Percentiles rank a stretch among this genome's conserved stretches.
These are phyloP conservation scores for Lasioglossum lativentre DNA, from an alignment of 2,888 invertebrate genomes.

Conservation along the genomic window DNA sequence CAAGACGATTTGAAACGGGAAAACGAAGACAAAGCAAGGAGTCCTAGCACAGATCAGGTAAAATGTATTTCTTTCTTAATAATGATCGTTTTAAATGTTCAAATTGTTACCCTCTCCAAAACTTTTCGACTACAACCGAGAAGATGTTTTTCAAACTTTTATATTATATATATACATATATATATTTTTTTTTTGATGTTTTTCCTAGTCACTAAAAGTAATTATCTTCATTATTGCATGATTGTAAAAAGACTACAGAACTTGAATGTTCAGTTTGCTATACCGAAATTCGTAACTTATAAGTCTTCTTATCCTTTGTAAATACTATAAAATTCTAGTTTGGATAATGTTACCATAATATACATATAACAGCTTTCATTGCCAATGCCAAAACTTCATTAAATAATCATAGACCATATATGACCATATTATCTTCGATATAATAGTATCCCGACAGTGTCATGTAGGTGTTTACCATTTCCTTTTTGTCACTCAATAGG, in stretches of 20 bases:
- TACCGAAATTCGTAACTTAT: constrained; percentile 27
- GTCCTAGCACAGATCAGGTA: constrained; percentile 97
- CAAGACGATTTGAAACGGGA: constrained; percentile 82
- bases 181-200: constrained; percentile 33
- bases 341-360: constrained; percentile 34
- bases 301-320: constrained; percentile 40
- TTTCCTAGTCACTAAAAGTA: constrained; percentile 55
- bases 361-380: constrained; percentile 42
- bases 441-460: constrained; percentile 4
- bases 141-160: constrained; percentile 57
- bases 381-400: constrained; percentile 23
- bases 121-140: constrained; percentile 51
- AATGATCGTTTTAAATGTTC: constrained; percentile 40
- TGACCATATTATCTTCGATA: constrained; percentile 12
- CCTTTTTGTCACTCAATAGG: background rate
- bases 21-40: constrained; percentile 88
- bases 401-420: constrained; percentile 23
- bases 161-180: constrained; percentile 49
- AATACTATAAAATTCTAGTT: constrained; percentile 44
- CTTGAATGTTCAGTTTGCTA: constrained; percentile 44
- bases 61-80: constrained; percentile 78
- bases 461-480: background rate
- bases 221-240: constrained; percentile 67
- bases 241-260: constrained; percentile 56
- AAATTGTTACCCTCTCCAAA: constrained; percentile 34